phyloP scores from a whole-genome alignment of 2,113 vertebrate genomes.

The Oncorhynchus clarkii region DNA sequence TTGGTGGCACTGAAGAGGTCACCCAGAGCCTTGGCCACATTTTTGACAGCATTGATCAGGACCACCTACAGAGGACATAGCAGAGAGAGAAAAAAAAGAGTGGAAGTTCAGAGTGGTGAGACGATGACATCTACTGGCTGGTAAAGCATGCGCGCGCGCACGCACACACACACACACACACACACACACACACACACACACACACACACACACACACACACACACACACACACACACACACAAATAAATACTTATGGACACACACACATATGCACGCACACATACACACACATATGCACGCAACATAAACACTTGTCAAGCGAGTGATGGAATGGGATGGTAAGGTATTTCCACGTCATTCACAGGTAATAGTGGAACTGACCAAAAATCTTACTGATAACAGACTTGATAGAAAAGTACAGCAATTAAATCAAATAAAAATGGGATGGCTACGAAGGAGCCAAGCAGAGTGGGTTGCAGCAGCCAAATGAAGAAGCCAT shows the following conservation, averaged over 20 bases:
- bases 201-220: background rate
- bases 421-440: background rate
- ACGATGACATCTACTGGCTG: conserved; percentile 25
- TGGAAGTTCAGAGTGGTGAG: background rate
- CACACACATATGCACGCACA: background rate
- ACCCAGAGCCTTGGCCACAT: conserved; percentile 95
- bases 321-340: background rate
- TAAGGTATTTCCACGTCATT: background rate
- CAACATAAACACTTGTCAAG: background rate
- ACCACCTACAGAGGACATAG: conserved; percentile 85
- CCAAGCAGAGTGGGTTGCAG: background rate
- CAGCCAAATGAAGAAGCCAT: background rate
- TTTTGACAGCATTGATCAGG: conserved; percentile 96
- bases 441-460: background rate
- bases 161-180: no score
- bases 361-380: no score
- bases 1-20: conserved; percentile 95
- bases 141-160: no score
- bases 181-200: no score
- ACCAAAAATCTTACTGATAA: no score
- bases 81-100: conserved; percentile 28
- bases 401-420: no score
- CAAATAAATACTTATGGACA: no score
- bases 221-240: background rate
- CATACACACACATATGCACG: background rate